phyloP scores from a whole-genome alignment of 2,797 vertebrate species.

The Emydoidea blandingii region DNA sequence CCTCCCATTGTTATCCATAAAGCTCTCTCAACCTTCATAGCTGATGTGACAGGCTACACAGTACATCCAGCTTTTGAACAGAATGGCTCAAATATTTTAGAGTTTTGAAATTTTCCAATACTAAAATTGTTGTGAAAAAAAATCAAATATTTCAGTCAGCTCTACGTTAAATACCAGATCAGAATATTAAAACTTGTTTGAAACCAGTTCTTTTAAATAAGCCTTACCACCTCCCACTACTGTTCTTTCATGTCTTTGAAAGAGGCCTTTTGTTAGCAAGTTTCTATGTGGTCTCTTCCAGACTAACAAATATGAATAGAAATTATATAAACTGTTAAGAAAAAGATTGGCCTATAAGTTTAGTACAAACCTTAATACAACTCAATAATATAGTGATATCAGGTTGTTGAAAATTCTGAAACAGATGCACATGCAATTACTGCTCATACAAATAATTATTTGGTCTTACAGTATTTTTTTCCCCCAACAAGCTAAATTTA shows the following conservation, averaged over 20 bases:
- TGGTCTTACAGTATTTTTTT: background rate
- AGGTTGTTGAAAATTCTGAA: rapidly evolving
- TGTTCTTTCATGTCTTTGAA: background rate
- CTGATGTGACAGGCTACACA: background rate
- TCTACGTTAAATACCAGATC: background rate
- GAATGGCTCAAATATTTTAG: background rate
- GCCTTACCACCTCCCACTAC: background rate
- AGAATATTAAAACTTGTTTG: background rate
- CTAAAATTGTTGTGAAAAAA: background rate
- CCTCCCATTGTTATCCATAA: background rate
- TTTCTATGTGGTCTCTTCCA: background rate
- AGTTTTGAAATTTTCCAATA: background rate
- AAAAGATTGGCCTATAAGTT: background rate
- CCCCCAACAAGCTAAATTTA: background rate
- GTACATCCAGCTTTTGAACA: background rate
- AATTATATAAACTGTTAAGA: background rate
- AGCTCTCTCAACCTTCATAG: background rate
- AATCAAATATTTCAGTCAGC: background rate
- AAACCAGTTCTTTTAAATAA: background rate
- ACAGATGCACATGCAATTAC: background rate
- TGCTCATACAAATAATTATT: background rate
- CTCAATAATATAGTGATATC: rapidly evolving
- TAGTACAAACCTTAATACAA: background rate
- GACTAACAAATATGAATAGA: background rate
- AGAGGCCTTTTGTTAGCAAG: background rate